phyloP scores from a whole-genome alignment of 23 tunicate species.

The Styela clava region DNA sequence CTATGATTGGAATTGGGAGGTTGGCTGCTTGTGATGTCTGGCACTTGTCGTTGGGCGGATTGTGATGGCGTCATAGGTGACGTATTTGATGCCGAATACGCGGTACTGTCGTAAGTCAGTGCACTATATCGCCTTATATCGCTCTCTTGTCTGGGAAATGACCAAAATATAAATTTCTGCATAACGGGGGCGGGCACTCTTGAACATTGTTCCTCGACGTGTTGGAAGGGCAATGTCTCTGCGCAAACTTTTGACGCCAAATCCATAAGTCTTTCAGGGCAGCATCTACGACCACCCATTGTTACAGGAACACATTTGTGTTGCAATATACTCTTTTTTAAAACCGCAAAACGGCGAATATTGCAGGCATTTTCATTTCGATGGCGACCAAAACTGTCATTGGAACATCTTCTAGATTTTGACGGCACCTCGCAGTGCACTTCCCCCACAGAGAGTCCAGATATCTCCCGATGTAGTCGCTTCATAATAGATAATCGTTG shows the following conservation, averaged over 20 bases:
- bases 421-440: neutral
- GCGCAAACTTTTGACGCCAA: constrained; percentile 67
- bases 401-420: constrained; percentile 3
- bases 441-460: neutral
- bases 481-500: constrained; percentile 2
- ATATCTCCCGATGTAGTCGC: constrained; percentile 8
- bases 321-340: neutral
- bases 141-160: constrained; percentile 67
- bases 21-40: constrained; percentile 8
- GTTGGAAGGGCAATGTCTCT: constrained; percentile 51
- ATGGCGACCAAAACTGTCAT: too few species aligned
- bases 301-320: neutral
- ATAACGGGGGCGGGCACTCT: constrained; percentile 76
- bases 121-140: constrained; percentile 82
- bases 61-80: neutral
- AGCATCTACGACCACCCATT: constrained; percentile 27
- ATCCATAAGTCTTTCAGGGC: constrained; percentile 47
- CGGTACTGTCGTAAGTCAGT: constrained; percentile 27
- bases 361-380: neutral
- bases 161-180: constrained; percentile 59
- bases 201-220: constrained; percentile 52
- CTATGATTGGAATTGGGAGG: neutral
- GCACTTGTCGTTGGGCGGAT: neutral
- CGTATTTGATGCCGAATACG: constrained; percentile 6
- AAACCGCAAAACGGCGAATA: neutral